Base-by-base conservation (phyloP, 2,113 vertebrate genomes). In the Hippocampus zosterae region DNA sequence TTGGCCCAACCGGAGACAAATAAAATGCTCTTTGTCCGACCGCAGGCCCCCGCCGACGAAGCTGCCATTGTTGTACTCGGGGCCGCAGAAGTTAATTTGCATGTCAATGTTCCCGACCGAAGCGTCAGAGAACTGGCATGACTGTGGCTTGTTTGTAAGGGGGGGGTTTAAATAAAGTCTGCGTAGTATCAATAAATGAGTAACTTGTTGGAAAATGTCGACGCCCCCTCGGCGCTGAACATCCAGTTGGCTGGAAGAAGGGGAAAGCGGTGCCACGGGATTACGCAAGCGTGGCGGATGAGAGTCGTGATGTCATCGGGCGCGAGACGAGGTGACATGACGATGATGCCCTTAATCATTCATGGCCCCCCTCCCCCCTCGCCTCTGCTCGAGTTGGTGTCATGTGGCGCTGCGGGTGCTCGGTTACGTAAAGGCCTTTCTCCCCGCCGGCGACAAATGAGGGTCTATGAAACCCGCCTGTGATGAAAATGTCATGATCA, bases 341-440 rank as follows among this genome's bases (percentile, higher is more conserved):
- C 23, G 81, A 81, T 63, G 72, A 81, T 65, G 72, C 77, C 69
- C 75, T 88, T 80, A 87, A 91, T 89, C 88, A 88, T 88, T 84
- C 76, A 87, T 79, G 75, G 75, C 70, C 33, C 33, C 0, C 85
- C 52, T 12, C 1, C 12, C 55, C 19, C 52, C 10, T 85, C 42
- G 79, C 82, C 84, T 80, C 80, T 59, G 65, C 81, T 64, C 23
- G 71, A 76, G 82, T 82, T 13, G n/a, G 66, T 75, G 79, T 82
- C 83, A 80, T 75, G 87, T 61, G 83, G 70, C 68, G 61, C 76
- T 67, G 52, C 37, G 70, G 76, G 80, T 5, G 75, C 78, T 76
- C 33, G 3, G 65, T 88, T 90, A 80, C 81, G 72, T 88, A 90
- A 89, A 80, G 72, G 69, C 67, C 71, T 76, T 57, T 61, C 68